A percentile compares a stretch with the other conserved stretches of the same genome.
phyloP scores from a whole-genome alignment of 2,113 vertebrate species.

The Daubentonia madagascariensis region DNA sequence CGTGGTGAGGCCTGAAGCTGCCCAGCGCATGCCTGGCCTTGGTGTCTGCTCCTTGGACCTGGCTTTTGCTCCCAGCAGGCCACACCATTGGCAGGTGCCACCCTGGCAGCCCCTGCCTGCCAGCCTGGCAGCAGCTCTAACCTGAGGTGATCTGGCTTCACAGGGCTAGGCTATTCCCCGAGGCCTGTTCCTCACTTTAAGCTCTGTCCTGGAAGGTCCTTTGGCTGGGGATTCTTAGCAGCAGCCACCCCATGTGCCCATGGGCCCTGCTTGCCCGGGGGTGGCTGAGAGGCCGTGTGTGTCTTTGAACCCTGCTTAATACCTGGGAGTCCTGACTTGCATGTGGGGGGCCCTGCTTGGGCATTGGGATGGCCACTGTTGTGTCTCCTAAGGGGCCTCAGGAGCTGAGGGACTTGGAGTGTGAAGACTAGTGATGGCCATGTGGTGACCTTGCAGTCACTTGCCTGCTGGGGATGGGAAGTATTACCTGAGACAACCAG shows the following conservation, averaged over 20 bases:
- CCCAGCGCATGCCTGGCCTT: neutral
- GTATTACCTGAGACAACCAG: neutral
- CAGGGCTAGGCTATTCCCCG: neutral
- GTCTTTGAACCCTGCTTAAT: neutral
- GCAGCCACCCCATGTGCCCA: neutral
- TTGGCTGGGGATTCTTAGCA: neutral
- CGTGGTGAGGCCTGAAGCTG: neutral
- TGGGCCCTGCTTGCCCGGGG: neutral
- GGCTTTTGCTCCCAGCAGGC: constrained; percentile 38
- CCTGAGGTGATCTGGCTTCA: neutral
- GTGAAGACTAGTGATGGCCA: neutral
- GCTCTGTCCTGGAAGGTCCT: neutral
- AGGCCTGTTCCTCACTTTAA: neutral
- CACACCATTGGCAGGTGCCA: constrained; percentile 6
- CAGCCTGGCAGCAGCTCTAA: neutral
- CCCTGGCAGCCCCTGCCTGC: constrained; percentile 12
- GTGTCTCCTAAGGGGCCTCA: neutral
- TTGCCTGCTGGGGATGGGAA: neutral
- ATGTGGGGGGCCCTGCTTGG: neutral
- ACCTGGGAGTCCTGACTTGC: neutral
- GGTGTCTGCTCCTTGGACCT: neutral
- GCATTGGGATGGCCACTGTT: neutral
- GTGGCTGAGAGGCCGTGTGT: neutral
- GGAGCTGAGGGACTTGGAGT: neutral
- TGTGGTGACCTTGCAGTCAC: neutral